Conservation (phyloP, 2,797 vertebrate genomes). For the Chrysocyon brachyurus region DNA sequence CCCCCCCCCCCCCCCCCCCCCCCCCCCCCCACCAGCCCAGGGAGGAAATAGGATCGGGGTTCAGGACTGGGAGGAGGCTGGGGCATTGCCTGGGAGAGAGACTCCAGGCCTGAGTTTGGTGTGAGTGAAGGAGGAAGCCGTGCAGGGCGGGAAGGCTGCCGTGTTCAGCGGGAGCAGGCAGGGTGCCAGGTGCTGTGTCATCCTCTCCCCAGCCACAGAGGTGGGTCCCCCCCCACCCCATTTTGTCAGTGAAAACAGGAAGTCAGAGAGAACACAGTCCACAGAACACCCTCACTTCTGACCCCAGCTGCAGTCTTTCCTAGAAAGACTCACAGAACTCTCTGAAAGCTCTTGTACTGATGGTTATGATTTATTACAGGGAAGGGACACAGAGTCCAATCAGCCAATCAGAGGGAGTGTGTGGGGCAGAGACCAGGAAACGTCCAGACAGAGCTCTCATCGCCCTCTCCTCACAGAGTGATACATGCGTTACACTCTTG, state of each 20-base stretch:
- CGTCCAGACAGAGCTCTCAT: not conserved
- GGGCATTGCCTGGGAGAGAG: too few relatives aligned
- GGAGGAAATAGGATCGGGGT: not conserved
- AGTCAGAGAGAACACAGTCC: not conserved
- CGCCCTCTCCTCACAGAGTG: not conserved
- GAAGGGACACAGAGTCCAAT: not conserved
- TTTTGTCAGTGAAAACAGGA: not conserved
- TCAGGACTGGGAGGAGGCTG: not conserved
- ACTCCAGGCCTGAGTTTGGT: not conserved
- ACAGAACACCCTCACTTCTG: not conserved
- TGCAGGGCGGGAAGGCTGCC: too few relatives aligned
- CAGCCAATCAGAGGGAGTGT: not conserved
- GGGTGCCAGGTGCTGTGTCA: accelerated
- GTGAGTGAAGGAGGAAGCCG: not conserved
- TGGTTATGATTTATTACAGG: not conserved
- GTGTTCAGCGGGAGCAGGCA: not conserved
- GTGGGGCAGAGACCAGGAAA: not conserved
- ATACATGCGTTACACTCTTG: not conserved
- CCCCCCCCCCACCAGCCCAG: not conserved
- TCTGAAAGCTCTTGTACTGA: not conserved
- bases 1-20: too few relatives aligned
- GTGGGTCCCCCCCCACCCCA: accelerated
- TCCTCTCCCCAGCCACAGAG: not conserved
- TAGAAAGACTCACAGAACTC: not conserved
- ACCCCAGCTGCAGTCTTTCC: not conserved